These are phyloP conservation scores for Bettongia penicillata DNA, from an alignment of 2,113 vertebrate species.

Conservation along the genomic window DNA sequence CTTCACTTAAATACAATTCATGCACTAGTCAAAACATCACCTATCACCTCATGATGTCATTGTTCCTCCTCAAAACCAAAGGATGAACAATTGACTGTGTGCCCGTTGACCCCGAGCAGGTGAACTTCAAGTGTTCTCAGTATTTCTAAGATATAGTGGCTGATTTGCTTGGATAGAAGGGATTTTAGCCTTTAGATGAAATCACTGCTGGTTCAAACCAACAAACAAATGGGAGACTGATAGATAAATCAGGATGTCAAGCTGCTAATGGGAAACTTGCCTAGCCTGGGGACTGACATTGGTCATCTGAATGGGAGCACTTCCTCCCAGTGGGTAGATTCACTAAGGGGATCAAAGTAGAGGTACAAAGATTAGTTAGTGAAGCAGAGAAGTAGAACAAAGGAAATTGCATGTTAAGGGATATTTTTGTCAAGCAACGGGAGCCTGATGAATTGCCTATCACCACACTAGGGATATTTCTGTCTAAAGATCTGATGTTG, in stretches of 20 bases:
- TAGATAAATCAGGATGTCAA: not conserved
- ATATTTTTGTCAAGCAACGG: not conserved
- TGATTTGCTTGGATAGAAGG: not conserved
- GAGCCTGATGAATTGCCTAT: not conserved
- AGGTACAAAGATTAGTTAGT: not conserved
- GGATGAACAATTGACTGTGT: not conserved
- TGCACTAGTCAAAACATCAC: not conserved
- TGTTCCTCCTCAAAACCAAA: not conserved
- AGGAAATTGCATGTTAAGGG: not conserved
- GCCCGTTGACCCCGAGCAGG: not conserved
- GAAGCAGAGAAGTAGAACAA: not conserved
- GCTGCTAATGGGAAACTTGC: not conserved
- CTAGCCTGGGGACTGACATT: not conserved
- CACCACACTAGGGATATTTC: not conserved
- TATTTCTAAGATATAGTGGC: not conserved
- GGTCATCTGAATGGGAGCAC: not conserved
- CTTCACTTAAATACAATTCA: not conserved
- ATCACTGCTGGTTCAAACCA: not conserved
- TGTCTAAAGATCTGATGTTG: not conserved
- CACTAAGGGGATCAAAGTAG: not conserved
- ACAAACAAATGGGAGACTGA: not conserved
- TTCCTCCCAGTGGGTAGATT: not conserved
- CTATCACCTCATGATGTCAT: not conserved
- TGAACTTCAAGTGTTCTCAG: not conserved
- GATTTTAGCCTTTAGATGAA: not conserved